Percentiles rank a stretch among this genome's conserved stretches.
Evolutionary conservation across 1,140 invertebrate species (phyloP).

Genomic region (Bombus sylvicola): DNA sequence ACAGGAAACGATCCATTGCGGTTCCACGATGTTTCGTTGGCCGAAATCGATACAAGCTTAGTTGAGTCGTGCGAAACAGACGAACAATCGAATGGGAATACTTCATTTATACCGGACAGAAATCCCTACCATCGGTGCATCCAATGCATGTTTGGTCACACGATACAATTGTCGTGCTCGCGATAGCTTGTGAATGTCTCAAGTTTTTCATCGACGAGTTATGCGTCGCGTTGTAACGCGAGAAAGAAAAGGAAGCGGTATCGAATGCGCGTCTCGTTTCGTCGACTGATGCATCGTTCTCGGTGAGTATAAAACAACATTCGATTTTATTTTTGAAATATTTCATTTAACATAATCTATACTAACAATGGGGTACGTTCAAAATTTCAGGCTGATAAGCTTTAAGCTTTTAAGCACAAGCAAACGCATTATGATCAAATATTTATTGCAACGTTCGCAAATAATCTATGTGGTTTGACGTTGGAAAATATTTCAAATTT

Average conservation of each 20-base stretch:
- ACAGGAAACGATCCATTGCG: constrained; percentile 23
- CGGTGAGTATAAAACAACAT: not conserved
- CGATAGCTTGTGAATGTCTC: constrained; percentile 41
- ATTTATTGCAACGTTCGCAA: no score
- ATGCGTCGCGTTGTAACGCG: constrained; percentile 41
- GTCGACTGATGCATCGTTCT: not conserved
- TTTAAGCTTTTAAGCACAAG: not conserved
- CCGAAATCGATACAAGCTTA: constrained; percentile 26
- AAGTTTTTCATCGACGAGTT: constrained; percentile 50
- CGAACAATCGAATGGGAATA: constrained; percentile 6
- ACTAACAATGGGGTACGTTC: not conserved
- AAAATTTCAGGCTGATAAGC: not conserved
- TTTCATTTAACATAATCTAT: not conserved
- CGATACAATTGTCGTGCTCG: constrained; percentile 50
- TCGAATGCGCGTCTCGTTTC: constrained; percentile 2
- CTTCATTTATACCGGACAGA: constrained; percentile 38
- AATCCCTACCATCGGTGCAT: constrained; percentile 10
- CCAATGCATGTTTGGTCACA: constrained; percentile 20
- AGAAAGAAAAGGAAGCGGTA: constrained; percentile 30
- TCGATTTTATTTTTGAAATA: not conserved
- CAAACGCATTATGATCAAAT: no score
- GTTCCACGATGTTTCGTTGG: constrained; percentile 13
- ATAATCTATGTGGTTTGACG: no score
- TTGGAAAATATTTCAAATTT: no score
- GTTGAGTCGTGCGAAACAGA: constrained; percentile 4